Evolutionary conservation across 2,113 vertebrate species (phyloP).

Genomic region (Falco punctatus): DNA sequence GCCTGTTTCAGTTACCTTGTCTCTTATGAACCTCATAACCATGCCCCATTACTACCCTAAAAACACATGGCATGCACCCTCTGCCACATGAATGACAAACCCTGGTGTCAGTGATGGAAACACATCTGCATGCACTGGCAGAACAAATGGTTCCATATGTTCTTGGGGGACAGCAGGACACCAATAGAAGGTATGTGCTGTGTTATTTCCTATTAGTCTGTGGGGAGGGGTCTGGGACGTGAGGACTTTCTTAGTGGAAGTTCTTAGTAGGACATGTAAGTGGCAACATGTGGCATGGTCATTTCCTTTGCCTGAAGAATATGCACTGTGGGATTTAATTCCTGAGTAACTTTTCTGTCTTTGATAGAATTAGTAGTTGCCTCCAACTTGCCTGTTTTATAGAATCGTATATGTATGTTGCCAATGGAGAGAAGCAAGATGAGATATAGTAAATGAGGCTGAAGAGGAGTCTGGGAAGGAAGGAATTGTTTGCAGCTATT

Average conservation of each 20-base stretch:
- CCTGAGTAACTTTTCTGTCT: not conserved
- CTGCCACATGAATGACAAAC: not conserved
- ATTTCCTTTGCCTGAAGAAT: not conserved
- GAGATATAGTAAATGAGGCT: fast-evolving
- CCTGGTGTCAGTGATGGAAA: not conserved
- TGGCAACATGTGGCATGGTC: not conserved
- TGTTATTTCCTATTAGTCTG: not conserved
- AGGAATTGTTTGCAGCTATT: not conserved
- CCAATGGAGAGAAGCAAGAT: not conserved
- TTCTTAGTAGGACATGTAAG: not conserved
- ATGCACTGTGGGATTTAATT: not conserved
- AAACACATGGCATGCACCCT: not conserved
- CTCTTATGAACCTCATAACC: not conserved
- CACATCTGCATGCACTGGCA: not conserved
- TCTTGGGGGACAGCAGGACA: not conserved
- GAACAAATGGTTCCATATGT: not conserved
- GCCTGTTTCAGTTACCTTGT: not conserved
- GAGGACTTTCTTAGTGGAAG: not conserved
- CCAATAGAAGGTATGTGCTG: not conserved
- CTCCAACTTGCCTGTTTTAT: not conserved
- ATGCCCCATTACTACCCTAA: too few relatives aligned
- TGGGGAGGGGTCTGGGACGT: not conserved
- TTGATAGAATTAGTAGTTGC: not conserved
- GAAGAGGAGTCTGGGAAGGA: not conserved
- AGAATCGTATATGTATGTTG: not conserved